A percentile compares a stretch with the other conserved stretches of the same genome.
phyloP scores from a whole-genome alignment of 2,888 invertebrate species.

The Steromphala cineraria region DNA sequence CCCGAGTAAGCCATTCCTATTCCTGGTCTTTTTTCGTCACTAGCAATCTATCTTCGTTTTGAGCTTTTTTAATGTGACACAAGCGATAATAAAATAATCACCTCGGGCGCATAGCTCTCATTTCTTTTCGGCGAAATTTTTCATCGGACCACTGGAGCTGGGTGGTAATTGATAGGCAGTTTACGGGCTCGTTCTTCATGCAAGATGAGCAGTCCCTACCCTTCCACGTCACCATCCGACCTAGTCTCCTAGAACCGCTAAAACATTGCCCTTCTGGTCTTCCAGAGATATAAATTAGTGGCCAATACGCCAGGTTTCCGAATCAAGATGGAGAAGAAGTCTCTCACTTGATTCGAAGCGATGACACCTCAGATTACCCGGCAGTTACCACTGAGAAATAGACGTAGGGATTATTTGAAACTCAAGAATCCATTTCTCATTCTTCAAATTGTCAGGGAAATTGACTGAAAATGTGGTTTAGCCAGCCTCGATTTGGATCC shows the following conservation, averaged over 20 bases:
- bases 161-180: conserved; percentile 35
- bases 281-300: conserved; percentile 32
- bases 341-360: no score
- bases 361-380: no score
- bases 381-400: no score
- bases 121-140: conserved; percentile 34
- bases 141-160: conserved; percentile 17
- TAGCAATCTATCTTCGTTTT: conserved; percentile 37
- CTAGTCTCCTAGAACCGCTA: conserved; percentile 20
- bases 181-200: conserved; percentile 26
- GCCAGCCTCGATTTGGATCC: no score
- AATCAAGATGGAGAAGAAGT: neutral
- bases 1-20: conserved; percentile 13
- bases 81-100: conserved; percentile 42
- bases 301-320: conserved; percentile 23
- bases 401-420: no score
- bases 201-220: neutral
- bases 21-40: conserved; percentile 16
- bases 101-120: conserved; percentile 19
- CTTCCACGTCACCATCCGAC: conserved; percentile 17
- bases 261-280: conserved; percentile 30
- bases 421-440: no score
- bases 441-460: no score
- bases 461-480: no score
- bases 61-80: conserved; percentile 41